Evolutionary conservation across 2,888 invertebrate genomes (phyloP).

Genomic region (Pterostichus madidus): DNA sequence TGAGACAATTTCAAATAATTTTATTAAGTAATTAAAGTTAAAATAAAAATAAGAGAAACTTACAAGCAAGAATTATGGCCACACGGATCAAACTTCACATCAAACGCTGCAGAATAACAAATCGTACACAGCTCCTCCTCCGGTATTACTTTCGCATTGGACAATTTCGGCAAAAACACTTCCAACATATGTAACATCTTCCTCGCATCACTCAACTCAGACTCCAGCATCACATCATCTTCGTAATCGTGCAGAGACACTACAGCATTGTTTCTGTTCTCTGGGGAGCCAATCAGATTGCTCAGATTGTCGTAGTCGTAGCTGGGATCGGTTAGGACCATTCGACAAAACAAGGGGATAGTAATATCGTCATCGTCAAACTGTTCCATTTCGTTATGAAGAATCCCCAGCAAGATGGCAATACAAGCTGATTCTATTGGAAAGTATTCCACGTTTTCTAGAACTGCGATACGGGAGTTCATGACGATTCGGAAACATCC

Average conservation of each 20-base stretch:
- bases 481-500: slow-evolving; percentile 63
- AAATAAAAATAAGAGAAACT: slow-evolving; percentile 6
- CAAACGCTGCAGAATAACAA: slow-evolving; percentile 60
- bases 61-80: slow-evolving; percentile 63
- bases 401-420: slow-evolving; percentile 51
- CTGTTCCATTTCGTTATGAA: slow-evolving; percentile 39
- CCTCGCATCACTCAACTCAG: slow-evolving; percentile 27
- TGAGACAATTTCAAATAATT: no score
- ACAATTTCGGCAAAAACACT: slow-evolving; percentile 28
- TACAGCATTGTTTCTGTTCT: slow-evolving; percentile 45
- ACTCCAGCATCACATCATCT: slow-evolving; percentile 21
- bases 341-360: slow-evolving; percentile 44
- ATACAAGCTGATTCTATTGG: slow-evolving; percentile 56
- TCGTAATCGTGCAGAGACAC: slow-evolving; percentile 55
- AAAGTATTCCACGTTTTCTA: slow-evolving; percentile 64
- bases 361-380: slow-evolving; percentile 48
- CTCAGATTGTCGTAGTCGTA: slow-evolving; percentile 53
- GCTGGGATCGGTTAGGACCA: slow-evolving; percentile 58
- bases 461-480: slow-evolving; percentile 59
- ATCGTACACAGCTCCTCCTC: slow-evolving; percentile 60
- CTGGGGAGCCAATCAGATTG: slow-evolving; percentile 57
- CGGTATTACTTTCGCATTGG: slow-evolving; percentile 49
- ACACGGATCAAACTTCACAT: slow-evolving; percentile 61
- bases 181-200: slow-evolving; percentile 51
- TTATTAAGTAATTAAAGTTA: not conserved